These are phyloP conservation scores for Julus scandinavius DNA, from an alignment of 2,888 invertebrate genomes.

Conservation along the genomic window DNA sequence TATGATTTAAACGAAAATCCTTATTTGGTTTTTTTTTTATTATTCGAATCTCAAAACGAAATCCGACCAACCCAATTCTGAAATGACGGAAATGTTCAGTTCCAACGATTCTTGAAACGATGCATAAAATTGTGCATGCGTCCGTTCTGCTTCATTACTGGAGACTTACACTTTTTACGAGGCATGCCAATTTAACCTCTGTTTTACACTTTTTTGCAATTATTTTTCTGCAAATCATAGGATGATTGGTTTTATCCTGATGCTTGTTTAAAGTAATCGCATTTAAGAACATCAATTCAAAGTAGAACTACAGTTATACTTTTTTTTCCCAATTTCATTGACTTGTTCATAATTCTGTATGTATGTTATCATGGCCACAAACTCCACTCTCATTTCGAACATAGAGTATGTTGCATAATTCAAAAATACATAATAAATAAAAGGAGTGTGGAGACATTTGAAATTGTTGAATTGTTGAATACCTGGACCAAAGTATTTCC, in stretches of 20 bases:
- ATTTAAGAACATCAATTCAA: too few species aligned
- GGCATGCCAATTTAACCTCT: not conserved
- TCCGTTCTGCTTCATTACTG: not conserved
- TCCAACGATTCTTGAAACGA: not conserved
- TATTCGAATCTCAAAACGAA: not conserved
- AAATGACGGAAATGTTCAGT: constrained; percentile 15
- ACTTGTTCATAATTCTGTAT: too few species aligned
- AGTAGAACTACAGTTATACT: too few species aligned
- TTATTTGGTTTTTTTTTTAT: not conserved
- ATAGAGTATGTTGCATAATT: too few species aligned
- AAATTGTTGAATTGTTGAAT: too few species aligned
- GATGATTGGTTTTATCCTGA: not conserved
- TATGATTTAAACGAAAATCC: not conserved
- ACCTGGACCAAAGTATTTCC: too few species aligned
- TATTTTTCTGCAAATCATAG: constrained; percentile 5
- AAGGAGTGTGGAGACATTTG: too few species aligned
- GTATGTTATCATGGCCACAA: too few species aligned
- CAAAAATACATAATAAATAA: too few species aligned
- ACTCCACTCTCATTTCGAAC: too few species aligned
- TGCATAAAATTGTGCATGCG: constrained; percentile 4
- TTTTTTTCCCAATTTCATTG: too few species aligned
- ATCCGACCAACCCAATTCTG: not conserved
- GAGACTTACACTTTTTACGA: not conserved
- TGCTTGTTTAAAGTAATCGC: not conserved
- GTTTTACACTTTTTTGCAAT: not conserved